These are phyloP conservation scores for Nannospalax galili DNA, from an alignment of 2,113 vertebrate species.

Conservation along the genomic window DNA sequence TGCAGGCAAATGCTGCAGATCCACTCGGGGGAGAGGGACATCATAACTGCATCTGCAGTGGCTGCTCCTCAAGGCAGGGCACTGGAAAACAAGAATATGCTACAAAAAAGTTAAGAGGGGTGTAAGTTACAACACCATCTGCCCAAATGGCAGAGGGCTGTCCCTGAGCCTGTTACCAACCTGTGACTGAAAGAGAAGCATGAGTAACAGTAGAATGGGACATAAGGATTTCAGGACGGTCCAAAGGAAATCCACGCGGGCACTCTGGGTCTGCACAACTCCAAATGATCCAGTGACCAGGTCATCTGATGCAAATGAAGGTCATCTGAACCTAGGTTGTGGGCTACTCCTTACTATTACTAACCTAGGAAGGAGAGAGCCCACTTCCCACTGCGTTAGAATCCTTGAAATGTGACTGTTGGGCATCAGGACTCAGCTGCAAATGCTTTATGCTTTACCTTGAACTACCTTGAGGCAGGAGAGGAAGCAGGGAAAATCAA, in stretches of 20 bases:
- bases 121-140: background rate
- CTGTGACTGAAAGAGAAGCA: background rate
- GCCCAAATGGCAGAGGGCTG: background rate
- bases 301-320: background rate
- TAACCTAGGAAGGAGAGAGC: background rate
- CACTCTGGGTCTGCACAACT: background rate
- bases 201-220: too few species aligned
- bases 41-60: accelerated
- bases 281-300: background rate
- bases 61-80: background rate
- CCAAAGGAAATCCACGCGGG: background rate
- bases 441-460: background rate
- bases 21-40: background rate
- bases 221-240: accelerated
- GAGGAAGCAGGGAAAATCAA: background rate
- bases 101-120: background rate
- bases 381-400: background rate
- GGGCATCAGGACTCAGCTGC: accelerated
- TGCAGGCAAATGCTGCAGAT: background rate
- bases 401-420: accelerated
- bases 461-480: background rate
- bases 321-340: background rate
- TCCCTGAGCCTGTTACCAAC: accelerated
- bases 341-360: too few species aligned
- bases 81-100: background rate